phyloP scores from a whole-genome alignment of 2,797 vertebrate species.

The Orestias chungarensis region DNA sequence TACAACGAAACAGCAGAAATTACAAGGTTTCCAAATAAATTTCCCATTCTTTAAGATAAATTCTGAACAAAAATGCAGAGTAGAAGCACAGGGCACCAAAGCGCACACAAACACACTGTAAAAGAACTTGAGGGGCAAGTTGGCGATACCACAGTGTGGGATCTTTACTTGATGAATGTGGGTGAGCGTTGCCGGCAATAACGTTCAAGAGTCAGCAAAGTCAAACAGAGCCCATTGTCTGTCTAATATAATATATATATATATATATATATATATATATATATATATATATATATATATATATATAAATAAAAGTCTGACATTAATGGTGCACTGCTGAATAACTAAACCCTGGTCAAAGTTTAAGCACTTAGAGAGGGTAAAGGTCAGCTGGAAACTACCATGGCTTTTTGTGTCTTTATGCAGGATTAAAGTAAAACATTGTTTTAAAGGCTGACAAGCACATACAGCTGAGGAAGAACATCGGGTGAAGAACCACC shows the following conservation, averaged over 20 bases:
- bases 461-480: background rate
- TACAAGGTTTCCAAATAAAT: background rate
- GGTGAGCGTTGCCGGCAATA: background rate
- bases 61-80: background rate
- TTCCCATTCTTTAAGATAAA: slow-evolving; percentile 5
- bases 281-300: too few relatives aligned
- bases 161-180: background rate
- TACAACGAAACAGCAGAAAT: slow-evolving; percentile 3
- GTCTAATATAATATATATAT: too few relatives aligned
- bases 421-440: too few relatives aligned
- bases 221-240: slow-evolving; percentile 13
- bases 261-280: too few relatives aligned
- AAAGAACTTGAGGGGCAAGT: background rate
- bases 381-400: background rate
- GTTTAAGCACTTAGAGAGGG: slow-evolving; percentile 31
- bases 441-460: background rate
- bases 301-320: too few relatives aligned
- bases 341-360: background rate
- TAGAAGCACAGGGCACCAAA: slow-evolving; percentile 15
- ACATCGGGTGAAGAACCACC: background rate
- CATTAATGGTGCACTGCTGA: background rate
- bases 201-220: slow-evolving; percentile 8
- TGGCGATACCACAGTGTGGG: slow-evolving; percentile 16
- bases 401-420: background rate
- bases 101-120: slow-evolving; percentile 8